A percentile compares a stretch with the other conserved stretches of the same genome.
These are phyloP conservation scores for Erebia palarica DNA, from an alignment of 2,888 invertebrate genomes.

Conservation along the genomic window DNA sequence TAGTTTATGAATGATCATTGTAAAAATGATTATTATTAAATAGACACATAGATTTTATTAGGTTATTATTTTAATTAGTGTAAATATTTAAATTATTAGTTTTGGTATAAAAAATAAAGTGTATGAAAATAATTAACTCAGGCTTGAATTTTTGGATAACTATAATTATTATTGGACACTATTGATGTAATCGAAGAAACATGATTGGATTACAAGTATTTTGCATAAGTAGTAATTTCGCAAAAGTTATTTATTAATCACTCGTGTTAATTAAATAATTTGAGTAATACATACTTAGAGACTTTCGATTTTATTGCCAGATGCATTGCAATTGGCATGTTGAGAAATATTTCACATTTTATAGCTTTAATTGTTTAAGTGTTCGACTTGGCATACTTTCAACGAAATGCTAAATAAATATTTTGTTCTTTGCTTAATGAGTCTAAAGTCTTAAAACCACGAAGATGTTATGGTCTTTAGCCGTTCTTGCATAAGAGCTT, in stretches of 20 bases:
- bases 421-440: not conserved
- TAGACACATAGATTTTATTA: too few species aligned
- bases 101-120: too few species aligned
- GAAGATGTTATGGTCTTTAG: too few species aligned
- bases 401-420: not conserved
- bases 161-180: too few species aligned
- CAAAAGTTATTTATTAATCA: not conserved
- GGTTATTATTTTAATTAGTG: too few species aligned
- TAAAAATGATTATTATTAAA: too few species aligned
- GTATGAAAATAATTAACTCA: too few species aligned
- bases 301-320: not conserved
- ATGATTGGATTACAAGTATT: not conserved
- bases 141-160: not conserved
- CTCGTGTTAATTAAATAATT: not conserved
- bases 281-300: not conserved
- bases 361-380: not conserved
- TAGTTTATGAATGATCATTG: too few species aligned
- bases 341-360: not conserved
- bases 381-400: constrained; percentile 4
- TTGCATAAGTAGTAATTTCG: not conserved
- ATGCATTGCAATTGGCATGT: not conserved
- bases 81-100: too few species aligned
- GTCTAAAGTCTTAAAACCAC: not conserved
- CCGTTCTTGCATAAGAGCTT: too few species aligned
- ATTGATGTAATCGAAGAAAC: not conserved